Conservation (phyloP, 2,113 vertebrate genomes). For the Atherinomorus stipes region DNA sequence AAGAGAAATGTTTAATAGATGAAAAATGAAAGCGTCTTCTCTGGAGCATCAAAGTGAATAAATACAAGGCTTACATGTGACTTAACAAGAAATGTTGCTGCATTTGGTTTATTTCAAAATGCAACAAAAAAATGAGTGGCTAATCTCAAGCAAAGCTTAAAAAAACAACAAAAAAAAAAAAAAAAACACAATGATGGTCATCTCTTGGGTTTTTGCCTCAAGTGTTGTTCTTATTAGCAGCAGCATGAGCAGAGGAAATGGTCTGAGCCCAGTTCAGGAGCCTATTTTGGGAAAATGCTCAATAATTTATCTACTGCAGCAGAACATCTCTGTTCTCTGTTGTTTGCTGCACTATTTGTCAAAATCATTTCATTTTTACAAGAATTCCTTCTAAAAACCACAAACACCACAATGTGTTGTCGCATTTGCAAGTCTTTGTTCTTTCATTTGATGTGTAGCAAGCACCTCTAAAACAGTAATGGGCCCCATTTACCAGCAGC, state of each 20-base stretch:
- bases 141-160: too few relatives aligned
- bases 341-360: not conserved
- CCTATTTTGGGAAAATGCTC: constrained; percentile 2
- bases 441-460: not conserved
- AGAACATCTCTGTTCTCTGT: not conserved
- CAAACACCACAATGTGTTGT: too few relatives aligned
- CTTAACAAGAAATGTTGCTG: not conserved
- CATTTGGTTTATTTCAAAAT: not conserved
- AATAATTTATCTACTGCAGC: constrained; percentile 10
- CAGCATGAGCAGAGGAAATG: not conserved
- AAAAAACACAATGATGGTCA: too few relatives aligned
- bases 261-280: not conserved
- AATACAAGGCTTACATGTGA: too few relatives aligned
- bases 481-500: too few relatives aligned
- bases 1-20: too few relatives aligned
- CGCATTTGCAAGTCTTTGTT: not conserved
- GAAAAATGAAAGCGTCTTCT: too few relatives aligned
- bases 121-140: not conserved
- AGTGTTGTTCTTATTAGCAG: not conserved
- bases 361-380: not conserved
- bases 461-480: too few relatives aligned
- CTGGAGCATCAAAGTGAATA: too few relatives aligned
- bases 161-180: too few relatives aligned
- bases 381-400: not conserved
- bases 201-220: too few relatives aligned